A percentile compares a stretch with the other conserved stretches of the same genome.
phyloP scores from a whole-genome alignment of 2,888 invertebrate species.

The Cistogaster globosa region DNA sequence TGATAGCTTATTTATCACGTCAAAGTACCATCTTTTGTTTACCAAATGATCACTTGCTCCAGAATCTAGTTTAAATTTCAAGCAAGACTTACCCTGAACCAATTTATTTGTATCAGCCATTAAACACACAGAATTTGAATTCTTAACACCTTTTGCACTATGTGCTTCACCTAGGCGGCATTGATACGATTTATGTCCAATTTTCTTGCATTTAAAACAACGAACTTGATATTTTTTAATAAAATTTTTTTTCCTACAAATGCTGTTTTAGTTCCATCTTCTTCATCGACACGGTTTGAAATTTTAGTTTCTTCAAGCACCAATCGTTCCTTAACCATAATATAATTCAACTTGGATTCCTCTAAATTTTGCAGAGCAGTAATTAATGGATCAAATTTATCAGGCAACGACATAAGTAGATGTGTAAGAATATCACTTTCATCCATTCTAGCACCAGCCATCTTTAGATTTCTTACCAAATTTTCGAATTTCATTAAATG shows the following conservation, averaged over 20 bases:
- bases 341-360: not conserved
- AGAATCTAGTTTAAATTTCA: not conserved
- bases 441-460: too few relatives aligned
- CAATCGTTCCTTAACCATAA: too few relatives aligned
- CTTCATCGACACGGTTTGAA: not conserved
- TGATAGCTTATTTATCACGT: not conserved
- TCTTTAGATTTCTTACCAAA: slow-evolving; percentile 40
- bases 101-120: not conserved
- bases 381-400: slow-evolving; percentile 5
- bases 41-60: not conserved
- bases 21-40: not conserved
- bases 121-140: not conserved
- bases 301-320: too few relatives aligned
- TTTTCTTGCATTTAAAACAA: not conserved
- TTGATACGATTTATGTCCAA: not conserved
- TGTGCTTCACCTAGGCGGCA: not conserved
- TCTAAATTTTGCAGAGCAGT: slow-evolving; percentile 23
- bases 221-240: not conserved
- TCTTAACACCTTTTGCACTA: not conserved
- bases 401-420: slow-evolving; percentile 12
- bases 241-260: not conserved
- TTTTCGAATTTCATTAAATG: slow-evolving; percentile 37
- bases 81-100: not conserved
- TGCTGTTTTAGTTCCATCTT: not conserved
- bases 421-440: slow-evolving; percentile 28